These are phyloP conservation scores for Lathamus discolor DNA, from an alignment of 2,113 vertebrate species.

Conservation along the genomic window DNA sequence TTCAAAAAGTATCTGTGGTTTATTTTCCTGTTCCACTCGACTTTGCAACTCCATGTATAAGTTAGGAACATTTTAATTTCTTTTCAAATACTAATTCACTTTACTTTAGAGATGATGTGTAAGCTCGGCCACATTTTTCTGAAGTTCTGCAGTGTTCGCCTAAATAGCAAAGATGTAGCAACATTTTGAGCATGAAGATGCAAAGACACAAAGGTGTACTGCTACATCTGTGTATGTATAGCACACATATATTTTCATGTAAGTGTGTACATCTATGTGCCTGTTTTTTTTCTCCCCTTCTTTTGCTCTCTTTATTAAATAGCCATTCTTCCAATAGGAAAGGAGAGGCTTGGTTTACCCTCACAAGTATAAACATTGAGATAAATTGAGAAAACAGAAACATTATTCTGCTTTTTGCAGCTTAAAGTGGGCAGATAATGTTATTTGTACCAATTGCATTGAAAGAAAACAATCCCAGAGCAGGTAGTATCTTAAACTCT, in stretches of 20 bases:
- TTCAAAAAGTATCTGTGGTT: neutral
- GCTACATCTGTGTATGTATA: neutral
- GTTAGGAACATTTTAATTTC: neutral
- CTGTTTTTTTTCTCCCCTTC: neutral
- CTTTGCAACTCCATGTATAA: neutral
- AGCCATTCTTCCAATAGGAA: neutral
- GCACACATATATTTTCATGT: accelerated
- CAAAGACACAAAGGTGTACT: neutral
- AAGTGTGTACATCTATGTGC: neutral
- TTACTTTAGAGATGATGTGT: neutral
- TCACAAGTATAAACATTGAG: slow-evolving; percentile 24
- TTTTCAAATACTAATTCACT: neutral
- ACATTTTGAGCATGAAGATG: neutral
- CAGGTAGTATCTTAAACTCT: neutral
- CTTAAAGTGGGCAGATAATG: neutral
- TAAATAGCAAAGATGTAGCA: neutral
- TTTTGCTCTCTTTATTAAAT: neutral
- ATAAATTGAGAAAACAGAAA: neutral
- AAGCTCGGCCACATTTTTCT: neutral
- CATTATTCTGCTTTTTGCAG: neutral
- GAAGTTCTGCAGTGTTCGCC: neutral
- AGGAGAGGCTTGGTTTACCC: neutral
- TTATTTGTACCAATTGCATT: neutral
- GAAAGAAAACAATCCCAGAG: neutral
- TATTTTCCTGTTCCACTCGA: neutral